Evolutionary conservation across 1,140 invertebrate species (phyloP).

Genomic region (Tetramorium parvispinum): DNA sequence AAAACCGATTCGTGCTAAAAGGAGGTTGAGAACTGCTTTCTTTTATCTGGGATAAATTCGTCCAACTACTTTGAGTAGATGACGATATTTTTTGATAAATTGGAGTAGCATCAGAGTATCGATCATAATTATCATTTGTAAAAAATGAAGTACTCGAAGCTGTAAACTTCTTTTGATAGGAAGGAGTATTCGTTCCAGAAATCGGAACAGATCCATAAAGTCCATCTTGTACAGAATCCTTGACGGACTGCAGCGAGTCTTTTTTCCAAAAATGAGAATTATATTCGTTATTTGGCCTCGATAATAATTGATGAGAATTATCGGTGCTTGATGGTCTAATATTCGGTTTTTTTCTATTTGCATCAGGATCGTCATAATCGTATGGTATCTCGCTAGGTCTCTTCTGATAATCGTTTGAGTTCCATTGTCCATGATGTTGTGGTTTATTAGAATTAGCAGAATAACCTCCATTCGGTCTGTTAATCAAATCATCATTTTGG

Average conservation of each 20-base stretch:
- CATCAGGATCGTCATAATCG: not conserved
- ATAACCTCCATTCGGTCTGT: not conserved
- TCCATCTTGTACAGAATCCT: not conserved
- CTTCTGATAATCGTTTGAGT: not conserved
- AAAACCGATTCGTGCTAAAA: conserved; percentile 2
- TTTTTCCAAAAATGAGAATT: conserved; percentile 24
- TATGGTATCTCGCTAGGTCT: not conserved
- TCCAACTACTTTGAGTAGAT: conserved; percentile 3
- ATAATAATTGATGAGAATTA: not conserved
- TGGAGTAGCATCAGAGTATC: not conserved
- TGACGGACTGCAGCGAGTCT: not conserved
- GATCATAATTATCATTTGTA: not conserved
- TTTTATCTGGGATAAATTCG: not conserved
- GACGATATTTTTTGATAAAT: conserved; percentile 11
- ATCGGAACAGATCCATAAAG: conserved; percentile 24
- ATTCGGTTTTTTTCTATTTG: not conserved
- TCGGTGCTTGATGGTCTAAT: not conserved
- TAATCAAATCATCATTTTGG: conserved; percentile 13
- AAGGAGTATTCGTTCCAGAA: conserved; percentile 1
- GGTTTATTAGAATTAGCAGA: conserved; percentile 14
- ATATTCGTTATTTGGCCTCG: conserved; percentile 25
- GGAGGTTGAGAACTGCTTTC: not conserved
- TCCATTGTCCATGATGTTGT: conserved; percentile 27
- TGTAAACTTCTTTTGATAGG: not conserved
- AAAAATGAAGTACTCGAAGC: not conserved